Base-by-base conservation (phyloP, 2,888 invertebrate genomes). In the Rhamphomyia laevipes region DNA sequence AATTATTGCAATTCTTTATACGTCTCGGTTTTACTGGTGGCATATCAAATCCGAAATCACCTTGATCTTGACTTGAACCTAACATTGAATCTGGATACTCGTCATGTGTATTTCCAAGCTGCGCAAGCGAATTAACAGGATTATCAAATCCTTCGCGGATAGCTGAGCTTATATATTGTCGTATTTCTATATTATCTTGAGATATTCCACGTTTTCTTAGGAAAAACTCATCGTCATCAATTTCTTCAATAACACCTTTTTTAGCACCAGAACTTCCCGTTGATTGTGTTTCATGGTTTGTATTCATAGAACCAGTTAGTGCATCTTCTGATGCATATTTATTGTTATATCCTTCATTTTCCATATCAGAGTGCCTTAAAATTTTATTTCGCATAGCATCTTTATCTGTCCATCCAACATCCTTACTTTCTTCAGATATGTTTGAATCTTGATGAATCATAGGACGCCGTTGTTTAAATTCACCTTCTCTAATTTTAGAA, bases 141-240 rank as follows among this genome's bases (percentile, higher is more conserved):
- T 81, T 80, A 51, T 76, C 76, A 61, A 88, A 82, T 27, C 86
- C 86, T 68, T 87, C 86, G 57, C 85, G 77, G 57, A 89, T 84
- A 70, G 88, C 87, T 46, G 80, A 79, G 60, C 82, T 84, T 49
- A 88, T 75, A 62, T 84, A 86, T 66, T 81, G 78, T 52, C 85
- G 82, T 51, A 86, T 76, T 67, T 84, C 82, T 63, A 87, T 84
- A 71, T 87, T 83, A 68, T 87, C 87, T 61, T 82, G 82, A 55
- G 87, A 86, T 62, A 87, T 82, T 53, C 86, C 88, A 64, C 85
- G 82, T 67, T 84, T 84, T 57, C 88, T 77, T 53, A 89, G 74
- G 66, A 88, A 87, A 73, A 89, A 90, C 72, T 90, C 88, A 67
- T 90, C 89, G 41, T 86, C 85, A 63, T 88, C 83, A 56, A 89